Evolutionary conservation across 2,113 vertebrate species (phyloP), one percentile per base, ranked within the genome.

Genomic region (Mugil cephalus): DNA sequence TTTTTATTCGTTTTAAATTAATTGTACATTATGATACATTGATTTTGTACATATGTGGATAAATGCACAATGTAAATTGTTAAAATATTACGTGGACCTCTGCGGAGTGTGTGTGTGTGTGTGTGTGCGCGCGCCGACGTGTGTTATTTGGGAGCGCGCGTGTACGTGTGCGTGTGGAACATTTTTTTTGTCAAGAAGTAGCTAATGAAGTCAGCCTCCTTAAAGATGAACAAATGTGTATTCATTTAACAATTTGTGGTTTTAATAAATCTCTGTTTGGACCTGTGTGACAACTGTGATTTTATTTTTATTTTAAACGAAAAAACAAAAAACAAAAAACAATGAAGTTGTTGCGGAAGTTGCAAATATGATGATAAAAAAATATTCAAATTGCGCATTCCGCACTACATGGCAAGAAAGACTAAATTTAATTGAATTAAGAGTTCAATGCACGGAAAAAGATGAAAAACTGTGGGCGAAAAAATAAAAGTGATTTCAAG

Each of bases 11-110:
- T 79, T 75, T 77, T 54, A 45, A 86, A 85, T 72, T 74, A 83
- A 85, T 72, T 90, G 83, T 89, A 77, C 24, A 30, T 72, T 43
- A 86, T 78, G 77, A 69, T 60, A 87, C 67, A 79, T 82, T 48
- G 53, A 74, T 80, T 81, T 78, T 93, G 89, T 91, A 92, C 34
- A 93, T 88, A 92, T 88, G 88, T 90, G 84, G 69, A 90, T 88
- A 89, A 60, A 84, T 82, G 84, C 80, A 88, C 86, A 89, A 83
- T 87, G 88, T 90, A 87, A 87, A 91, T 87, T 74, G 81, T 89
- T 75, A 43, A 74, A 38, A 79, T 60, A 24, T 66, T 72, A 78
- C 34, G 75, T 88, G 79, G 84, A 85, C 80, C 80, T 86, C 79
- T 82, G 46, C 45, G 74, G 69, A 82, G 38, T 64, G 68, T 65